Percentiles rank a stretch among this genome's conserved stretches.
Conservation (phyloP, 2,797 vertebrate species). For the Prunella strophiata region DNA sequence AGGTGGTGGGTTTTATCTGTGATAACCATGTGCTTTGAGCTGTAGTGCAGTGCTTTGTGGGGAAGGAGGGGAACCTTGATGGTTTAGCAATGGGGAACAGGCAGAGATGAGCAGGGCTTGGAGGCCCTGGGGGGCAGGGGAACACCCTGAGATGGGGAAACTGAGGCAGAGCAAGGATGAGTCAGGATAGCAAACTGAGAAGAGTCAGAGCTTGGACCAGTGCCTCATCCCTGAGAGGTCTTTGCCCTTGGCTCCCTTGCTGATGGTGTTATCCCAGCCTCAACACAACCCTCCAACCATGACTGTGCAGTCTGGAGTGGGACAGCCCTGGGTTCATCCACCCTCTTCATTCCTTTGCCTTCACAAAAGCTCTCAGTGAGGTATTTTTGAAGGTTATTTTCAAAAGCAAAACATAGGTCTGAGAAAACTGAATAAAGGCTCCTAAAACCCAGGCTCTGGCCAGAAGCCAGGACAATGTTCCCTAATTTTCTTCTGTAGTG, state of each 20-base stretch:
- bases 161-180: not conserved
- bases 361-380: slow-evolving; percentile 7
- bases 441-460: not conserved
- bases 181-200: accelerated
- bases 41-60: not conserved
- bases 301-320: not conserved
- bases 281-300: accelerated
- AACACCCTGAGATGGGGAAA: not conserved
- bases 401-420: slow-evolving; percentile 20
- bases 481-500: not conserved
- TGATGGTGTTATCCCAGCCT: not conserved
- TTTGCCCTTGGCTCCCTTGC: not conserved
- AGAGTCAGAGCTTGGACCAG: not conserved
- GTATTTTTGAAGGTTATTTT: slow-evolving; percentile 46
- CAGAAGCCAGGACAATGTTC: not conserved
- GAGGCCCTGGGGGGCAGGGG: not conserved
- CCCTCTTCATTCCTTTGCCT: not conserved
- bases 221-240: not conserved
- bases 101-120: not conserved
- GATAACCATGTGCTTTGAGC: not conserved
- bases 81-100: not conserved
- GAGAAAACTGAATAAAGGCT: slow-evolving; percentile 43
- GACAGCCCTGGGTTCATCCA: not conserved
- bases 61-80: not conserved
- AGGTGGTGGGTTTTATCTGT: not conserved